phyloP scores from a whole-genome alignment of 2,888 invertebrate genomes.

The Aphidius colemani region DNA sequence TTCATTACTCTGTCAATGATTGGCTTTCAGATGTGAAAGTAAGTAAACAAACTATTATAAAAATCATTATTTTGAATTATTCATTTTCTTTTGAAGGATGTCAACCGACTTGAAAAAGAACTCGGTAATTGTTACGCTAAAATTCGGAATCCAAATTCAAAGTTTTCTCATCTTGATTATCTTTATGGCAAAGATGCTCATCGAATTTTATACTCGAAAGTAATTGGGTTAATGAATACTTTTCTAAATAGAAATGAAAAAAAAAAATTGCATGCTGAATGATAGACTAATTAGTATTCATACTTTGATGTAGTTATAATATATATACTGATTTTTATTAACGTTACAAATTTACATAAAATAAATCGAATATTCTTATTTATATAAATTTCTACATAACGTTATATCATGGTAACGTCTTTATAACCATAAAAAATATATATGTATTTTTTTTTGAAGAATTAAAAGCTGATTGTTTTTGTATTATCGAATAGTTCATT shows the following conservation, averaged over 20 bases:
- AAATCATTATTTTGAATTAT: neutral
- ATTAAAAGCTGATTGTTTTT: too few species aligned
- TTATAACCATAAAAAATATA: too few species aligned
- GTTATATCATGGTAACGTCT: too few species aligned
- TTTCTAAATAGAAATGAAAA: neutral
- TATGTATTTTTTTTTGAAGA: too few species aligned
- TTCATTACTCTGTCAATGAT: constrained; percentile 71
- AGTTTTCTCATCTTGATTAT: constrained; percentile 72
- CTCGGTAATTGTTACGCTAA: constrained; percentile 63
- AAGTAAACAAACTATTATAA: neutral
- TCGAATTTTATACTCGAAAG: constrained; percentile 62
- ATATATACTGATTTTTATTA: too few species aligned
- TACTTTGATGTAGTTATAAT: too few species aligned
- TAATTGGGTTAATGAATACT: constrained; percentile 34
- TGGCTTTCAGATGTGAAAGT: constrained; percentile 64
- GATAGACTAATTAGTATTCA: too few species aligned
- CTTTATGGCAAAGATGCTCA: constrained; percentile 67
- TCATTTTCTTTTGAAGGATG: constrained; percentile 55
- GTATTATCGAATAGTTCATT: too few species aligned
- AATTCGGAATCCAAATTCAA: constrained; percentile 62
- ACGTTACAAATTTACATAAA: too few species aligned
- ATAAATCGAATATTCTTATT: too few species aligned
- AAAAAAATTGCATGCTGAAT: too few species aligned
- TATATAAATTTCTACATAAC: too few species aligned
- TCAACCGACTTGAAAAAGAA: constrained; percentile 60